These are phyloP conservation scores for Conops quadrifasciatus DNA, from an alignment of 2,888 invertebrate species.

Conservation along the genomic window DNA sequence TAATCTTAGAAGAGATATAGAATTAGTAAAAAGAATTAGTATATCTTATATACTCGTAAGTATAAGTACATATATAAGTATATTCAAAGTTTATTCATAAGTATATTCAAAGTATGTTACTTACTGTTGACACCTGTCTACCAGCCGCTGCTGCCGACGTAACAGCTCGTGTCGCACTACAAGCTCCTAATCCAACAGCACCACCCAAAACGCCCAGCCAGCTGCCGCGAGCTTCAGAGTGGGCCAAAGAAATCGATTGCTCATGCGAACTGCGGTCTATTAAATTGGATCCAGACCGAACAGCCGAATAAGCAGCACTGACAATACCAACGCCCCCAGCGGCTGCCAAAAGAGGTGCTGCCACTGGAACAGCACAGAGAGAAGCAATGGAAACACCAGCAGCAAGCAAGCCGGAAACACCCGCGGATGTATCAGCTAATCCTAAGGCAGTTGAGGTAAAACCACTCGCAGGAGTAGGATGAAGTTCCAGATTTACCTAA, in stretches of 20 bases:
- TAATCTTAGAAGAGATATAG: conserved; percentile 44
- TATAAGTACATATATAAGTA: too few relatives aligned
- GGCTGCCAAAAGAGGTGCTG: conserved; percentile 50
- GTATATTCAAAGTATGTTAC: too few relatives aligned
- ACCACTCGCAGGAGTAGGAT: conserved; percentile 52
- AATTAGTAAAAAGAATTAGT: background rate
- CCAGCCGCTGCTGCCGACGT: conserved; percentile 52
- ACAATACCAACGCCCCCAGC: conserved; percentile 46
- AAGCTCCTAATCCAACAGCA: conserved; percentile 51
- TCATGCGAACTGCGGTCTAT: conserved; percentile 55
- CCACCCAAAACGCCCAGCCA: conserved; percentile 57
- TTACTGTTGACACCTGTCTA: conserved; percentile 53
- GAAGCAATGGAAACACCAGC: conserved; percentile 49
- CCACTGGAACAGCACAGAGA: conserved; percentile 45
- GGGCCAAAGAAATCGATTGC: conserved; percentile 53
- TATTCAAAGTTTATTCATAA: too few relatives aligned
- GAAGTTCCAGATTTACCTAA: conserved; percentile 48
- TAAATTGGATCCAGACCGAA: conserved; percentile 52
- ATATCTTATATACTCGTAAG: too few relatives aligned
- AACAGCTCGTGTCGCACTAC: conserved; percentile 53
- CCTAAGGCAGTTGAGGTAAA: conserved; percentile 38
- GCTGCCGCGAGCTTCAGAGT: conserved; percentile 54
- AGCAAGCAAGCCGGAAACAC: conserved; percentile 50
- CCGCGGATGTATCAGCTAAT: conserved; percentile 47
- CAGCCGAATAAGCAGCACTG: conserved; percentile 51